phyloP scores from a whole-genome alignment of 1,140 invertebrate genomes.

The Teleopsis dalmanni region DNA sequence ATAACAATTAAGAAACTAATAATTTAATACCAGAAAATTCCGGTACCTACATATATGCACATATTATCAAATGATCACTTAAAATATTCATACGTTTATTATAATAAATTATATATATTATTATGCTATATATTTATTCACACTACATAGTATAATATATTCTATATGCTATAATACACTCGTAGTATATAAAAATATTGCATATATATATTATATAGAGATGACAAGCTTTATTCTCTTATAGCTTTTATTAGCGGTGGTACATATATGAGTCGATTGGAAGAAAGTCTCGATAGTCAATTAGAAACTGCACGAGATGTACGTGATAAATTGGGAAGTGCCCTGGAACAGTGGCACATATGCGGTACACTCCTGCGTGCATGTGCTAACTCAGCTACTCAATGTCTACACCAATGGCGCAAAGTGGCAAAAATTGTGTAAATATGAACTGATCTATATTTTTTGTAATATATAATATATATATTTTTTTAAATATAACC shows the following conservation, averaged over 20 bases:
- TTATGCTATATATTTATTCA: too few relatives aligned
- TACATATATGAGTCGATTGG: constrained; percentile 35
- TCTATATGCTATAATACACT: too few relatives aligned
- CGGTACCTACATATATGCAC: too few relatives aligned
- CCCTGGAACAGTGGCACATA: constrained; percentile 41
- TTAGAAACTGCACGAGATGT: constrained; percentile 38
- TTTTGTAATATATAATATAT: neutral
- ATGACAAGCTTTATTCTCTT: neutral
- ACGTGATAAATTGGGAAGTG: constrained; percentile 35
- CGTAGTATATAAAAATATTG: too few relatives aligned
- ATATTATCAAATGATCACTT: too few relatives aligned
- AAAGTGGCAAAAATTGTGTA: constrained; percentile 24
- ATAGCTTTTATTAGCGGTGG: constrained; percentile 35
- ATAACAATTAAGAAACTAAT: too few relatives aligned
- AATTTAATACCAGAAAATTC: too few relatives aligned
- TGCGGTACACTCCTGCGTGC: constrained; percentile 32
- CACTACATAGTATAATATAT: too few relatives aligned
- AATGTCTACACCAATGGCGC: constrained; percentile 31
- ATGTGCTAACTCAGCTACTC: constrained; percentile 30
- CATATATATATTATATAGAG: too few relatives aligned
- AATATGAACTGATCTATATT: constrained; percentile 1
- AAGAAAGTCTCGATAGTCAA: constrained; percentile 35
- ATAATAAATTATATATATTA: too few relatives aligned
- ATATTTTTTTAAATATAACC: neutral
- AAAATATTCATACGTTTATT: too few relatives aligned